Conservation (phyloP, 2,888 invertebrate species). For the Tetragnatha montana region DNA sequence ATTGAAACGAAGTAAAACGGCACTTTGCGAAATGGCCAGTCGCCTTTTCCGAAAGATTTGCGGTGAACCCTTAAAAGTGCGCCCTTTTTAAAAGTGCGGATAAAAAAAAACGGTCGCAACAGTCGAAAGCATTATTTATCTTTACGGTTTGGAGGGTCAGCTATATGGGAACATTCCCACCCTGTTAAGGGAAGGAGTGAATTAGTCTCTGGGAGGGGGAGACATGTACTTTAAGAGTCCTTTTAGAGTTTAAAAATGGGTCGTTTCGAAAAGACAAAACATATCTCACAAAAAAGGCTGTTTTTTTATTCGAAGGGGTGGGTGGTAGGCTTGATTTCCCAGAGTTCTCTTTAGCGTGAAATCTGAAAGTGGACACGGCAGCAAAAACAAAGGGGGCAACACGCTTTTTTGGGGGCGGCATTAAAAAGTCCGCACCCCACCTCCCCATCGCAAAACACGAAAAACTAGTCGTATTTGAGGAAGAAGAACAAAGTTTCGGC, state of each 20-base stretch:
- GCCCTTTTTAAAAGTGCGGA: constrained; percentile 43
- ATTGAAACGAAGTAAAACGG: constrained; percentile 33
- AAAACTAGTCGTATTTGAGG: constrained; percentile 69
- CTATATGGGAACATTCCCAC: constrained; percentile 24
- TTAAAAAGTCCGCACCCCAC: constrained; percentile 57
- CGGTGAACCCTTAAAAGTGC: constrained; percentile 61
- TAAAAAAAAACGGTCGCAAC: constrained; percentile 14
- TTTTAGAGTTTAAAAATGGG: constrained; percentile 59
- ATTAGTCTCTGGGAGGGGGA: constrained; percentile 46
- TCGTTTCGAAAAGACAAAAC: constrained; percentile 23
- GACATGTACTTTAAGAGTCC: constrained; percentile 39
- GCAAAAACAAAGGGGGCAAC: constrained; percentile 10
- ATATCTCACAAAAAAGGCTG: constrained; percentile 19
- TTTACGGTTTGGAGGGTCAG: constrained; percentile 43
- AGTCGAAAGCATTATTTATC: constrained; percentile 31
- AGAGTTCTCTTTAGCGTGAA: constrained; percentile 57
- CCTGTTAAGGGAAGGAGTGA: constrained; percentile 35
- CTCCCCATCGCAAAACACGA: constrained; percentile 60
- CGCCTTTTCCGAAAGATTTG: constrained; percentile 64
- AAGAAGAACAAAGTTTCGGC: constrained; percentile 71
- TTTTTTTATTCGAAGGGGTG: constrained; percentile 2
- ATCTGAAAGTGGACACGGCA: constrained; percentile 65
- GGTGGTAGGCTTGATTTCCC: constrained; percentile 53
- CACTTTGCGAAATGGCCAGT: constrained; percentile 23
- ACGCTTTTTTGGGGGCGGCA: constrained; percentile 28